Conservation (phyloP, 1,140 invertebrate species). For the Brachionus manjavacas region DNA sequence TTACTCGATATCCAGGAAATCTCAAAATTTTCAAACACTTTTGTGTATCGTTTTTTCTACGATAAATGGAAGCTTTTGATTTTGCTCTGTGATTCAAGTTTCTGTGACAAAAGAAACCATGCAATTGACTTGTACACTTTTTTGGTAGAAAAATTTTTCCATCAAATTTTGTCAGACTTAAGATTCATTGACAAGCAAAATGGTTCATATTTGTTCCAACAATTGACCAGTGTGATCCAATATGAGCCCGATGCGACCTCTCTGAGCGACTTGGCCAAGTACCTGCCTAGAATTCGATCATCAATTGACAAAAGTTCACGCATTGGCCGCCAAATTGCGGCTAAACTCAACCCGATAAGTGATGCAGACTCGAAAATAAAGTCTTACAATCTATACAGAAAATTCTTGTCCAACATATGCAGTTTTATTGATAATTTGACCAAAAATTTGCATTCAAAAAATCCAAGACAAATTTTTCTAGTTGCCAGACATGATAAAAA, state of each 20-base stretch:
- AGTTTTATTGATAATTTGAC: not conserved
- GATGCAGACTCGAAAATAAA: not conserved
- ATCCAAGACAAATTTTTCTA: not conserved
- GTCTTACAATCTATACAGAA: conserved; percentile 29
- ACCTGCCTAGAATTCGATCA: conserved; percentile 4
- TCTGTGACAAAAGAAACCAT: not conserved
- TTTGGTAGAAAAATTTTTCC: conserved; percentile 1
- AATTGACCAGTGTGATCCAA: not conserved
- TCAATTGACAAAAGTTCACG: conserved; percentile 14
- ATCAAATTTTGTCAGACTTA: conserved; percentile 7
- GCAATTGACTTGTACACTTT: not conserved
- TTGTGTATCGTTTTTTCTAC: not conserved
- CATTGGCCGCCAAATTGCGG: not conserved
- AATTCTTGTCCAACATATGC: not conserved
- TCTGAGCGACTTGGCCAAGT: not conserved
- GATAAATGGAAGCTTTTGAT: not conserved
- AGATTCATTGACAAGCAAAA: not conserved
- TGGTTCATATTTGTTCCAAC: not conserved
- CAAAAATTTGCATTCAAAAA: not conserved
- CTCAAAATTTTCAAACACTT: not conserved
- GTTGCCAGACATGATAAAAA: conserved; percentile 12
- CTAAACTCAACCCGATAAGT: not conserved
- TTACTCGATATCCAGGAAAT: not conserved
- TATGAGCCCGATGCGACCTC: not conserved
- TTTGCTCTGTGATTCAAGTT: not conserved